These are phyloP conservation scores for Zhuqinia jingwanae DNA, from an alignment of 2,888 invertebrate species.

Conservation along the genomic window DNA sequence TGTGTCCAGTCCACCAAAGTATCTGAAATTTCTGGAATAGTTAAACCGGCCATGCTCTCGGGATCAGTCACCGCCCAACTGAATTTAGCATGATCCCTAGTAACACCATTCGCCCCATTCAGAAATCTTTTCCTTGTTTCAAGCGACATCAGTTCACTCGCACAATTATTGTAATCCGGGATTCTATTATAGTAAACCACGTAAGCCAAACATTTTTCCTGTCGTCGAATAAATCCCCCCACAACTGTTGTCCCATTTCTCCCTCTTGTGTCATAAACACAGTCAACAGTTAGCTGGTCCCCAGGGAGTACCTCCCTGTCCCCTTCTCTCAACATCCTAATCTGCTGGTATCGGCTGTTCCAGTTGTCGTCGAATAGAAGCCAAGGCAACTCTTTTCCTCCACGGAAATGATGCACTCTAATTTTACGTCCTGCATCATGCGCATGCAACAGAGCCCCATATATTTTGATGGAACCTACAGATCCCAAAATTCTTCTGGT, in stretches of 20 bases:
- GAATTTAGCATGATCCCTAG: not conserved
- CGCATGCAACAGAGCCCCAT: not conserved
- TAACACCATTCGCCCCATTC: not conserved
- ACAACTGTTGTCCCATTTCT: slow-evolving; percentile 81
- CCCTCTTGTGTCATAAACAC: slow-evolving; percentile 3
- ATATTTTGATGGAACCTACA: slow-evolving; percentile 85
- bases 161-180: slow-evolving; percentile 16
- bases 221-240: slow-evolving; percentile 5
- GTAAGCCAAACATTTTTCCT: slow-evolving; percentile 37
- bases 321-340: slow-evolving; percentile 15
- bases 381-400: slow-evolving; percentile 34
- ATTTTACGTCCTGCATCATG: not conserved
- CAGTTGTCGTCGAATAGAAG: slow-evolving; percentile 46
- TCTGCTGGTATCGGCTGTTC: not conserved
- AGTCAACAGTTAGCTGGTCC: slow-evolving; percentile 34
- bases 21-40: no score
- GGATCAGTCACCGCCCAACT: no score
- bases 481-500: slow-evolving; percentile 85
- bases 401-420: slow-evolving; percentile 21
- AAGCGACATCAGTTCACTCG: slow-evolving; percentile 10
- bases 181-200: slow-evolving; percentile 43
- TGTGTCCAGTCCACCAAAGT: no score
- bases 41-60: no score
- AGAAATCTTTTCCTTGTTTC: slow-evolving; percentile 14
- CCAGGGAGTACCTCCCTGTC: not conserved